These are phyloP conservation scores for Tamias sibiricus DNA, from an alignment of 2,113 vertebrate genomes.

Conservation along the genomic window DNA sequence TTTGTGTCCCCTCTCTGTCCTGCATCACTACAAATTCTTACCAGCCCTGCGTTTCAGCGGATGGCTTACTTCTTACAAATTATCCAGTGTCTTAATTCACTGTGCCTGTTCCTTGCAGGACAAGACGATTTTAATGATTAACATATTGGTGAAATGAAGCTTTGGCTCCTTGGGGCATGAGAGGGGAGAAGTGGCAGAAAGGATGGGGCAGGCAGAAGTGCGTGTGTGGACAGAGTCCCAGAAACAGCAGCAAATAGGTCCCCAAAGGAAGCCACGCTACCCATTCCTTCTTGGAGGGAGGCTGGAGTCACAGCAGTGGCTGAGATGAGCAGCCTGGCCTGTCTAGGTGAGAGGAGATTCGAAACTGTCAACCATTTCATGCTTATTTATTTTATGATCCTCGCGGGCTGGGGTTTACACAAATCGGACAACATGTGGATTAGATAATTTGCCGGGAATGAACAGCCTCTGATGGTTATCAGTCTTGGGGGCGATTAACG, in stretches of 20 bases:
- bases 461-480: slow-evolving; percentile 93
- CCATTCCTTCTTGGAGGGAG: neutral
- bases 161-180: neutral
- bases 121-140: neutral
- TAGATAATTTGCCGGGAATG: slow-evolving; percentile 99
- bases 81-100: neutral
- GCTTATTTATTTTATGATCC: slow-evolving; percentile 99
- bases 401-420: slow-evolving; percentile 94
- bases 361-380: slow-evolving; percentile 95
- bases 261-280: neutral
- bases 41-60: neutral
- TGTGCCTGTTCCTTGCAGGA: neutral
- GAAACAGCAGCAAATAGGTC: neutral
- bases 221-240: neutral
- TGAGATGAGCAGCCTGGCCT: slow-evolving; percentile 40
- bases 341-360: slow-evolving; percentile 89
- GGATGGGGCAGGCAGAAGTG: neutral
- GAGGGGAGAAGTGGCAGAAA: neutral
- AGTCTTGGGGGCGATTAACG: slow-evolving; percentile 89
- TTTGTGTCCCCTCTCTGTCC: neutral
- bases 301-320: neutral
- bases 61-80: slow-evolving; percentile 49
- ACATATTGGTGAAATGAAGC: neutral
- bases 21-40: neutral
- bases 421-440: slow-evolving; percentile 96